Conservation (phyloP, 2,888 invertebrate genomes). For the Tubulanus polymorphus region DNA sequence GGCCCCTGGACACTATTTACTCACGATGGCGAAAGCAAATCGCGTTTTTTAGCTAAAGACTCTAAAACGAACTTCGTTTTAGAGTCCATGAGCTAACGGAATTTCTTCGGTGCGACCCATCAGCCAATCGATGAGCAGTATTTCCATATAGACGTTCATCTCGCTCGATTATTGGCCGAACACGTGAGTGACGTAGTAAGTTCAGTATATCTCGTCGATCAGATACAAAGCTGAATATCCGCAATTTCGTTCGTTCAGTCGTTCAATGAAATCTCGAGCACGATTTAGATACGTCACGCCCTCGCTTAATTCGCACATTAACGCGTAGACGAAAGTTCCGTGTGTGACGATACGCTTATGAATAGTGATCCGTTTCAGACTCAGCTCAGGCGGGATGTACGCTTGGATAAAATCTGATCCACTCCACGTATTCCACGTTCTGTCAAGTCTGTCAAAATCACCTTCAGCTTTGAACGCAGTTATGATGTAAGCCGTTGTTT, state of each 20-base stretch:
- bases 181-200: too few relatives aligned
- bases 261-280: slow-evolving; percentile 33
- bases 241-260: slow-evolving; percentile 33
- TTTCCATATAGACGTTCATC: too few relatives aligned
- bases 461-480: slow-evolving; percentile 35
- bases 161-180: too few relatives aligned
- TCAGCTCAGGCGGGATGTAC: slow-evolving; percentile 35
- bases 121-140: too few relatives aligned
- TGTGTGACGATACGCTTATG: slow-evolving; percentile 22
- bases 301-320: slow-evolving; percentile 36
- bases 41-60: too few relatives aligned
- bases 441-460: slow-evolving; percentile 29
- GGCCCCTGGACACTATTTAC: too few relatives aligned
- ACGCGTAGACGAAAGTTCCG: slow-evolving; percentile 28
- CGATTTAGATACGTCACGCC: slow-evolving; percentile 30
- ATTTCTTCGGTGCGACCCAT: too few relatives aligned
- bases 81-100: too few relatives aligned
- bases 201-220: slow-evolving; percentile 19
- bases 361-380: slow-evolving; percentile 37
- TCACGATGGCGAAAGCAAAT: too few relatives aligned
- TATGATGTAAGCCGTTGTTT: slow-evolving; percentile 36
- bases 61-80: too few relatives aligned
- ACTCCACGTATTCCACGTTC: slow-evolving; percentile 41
- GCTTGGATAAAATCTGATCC: slow-evolving; percentile 38
- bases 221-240: slow-evolving; percentile 37